These are phyloP conservation scores for Papilio elwesi DNA, from an alignment of 2,888 invertebrate species.

Conservation along the genomic window DNA sequence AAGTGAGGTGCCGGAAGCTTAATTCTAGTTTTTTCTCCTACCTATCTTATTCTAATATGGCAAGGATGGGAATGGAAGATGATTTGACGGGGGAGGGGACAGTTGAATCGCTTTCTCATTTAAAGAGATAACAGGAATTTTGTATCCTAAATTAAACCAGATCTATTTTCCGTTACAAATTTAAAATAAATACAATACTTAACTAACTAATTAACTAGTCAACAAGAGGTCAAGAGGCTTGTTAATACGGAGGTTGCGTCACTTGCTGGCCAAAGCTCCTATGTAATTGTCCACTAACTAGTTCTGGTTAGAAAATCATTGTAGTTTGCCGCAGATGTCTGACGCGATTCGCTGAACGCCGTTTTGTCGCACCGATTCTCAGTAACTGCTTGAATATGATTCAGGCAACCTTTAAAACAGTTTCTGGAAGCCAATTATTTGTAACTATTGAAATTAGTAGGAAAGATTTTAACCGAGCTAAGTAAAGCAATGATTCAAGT, in stretches of 20 bases:
- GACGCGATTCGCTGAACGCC: constrained; percentile 3
- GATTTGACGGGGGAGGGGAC: no score
- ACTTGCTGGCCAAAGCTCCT: not conserved
- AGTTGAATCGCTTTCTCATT: no score
- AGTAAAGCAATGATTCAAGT: no score
- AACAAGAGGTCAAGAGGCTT: not conserved
- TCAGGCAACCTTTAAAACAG: constrained; percentile 8
- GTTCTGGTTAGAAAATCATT: constrained; percentile 8
- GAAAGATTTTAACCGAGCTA: not conserved
- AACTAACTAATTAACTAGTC: no score
- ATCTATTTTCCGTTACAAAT: no score
- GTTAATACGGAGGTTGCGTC: not conserved
- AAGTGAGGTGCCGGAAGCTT: no score
- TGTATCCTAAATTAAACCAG: no score
- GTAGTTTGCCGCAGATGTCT: not conserved
- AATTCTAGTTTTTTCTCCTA: no score
- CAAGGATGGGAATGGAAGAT: no score
- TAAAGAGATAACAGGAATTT: no score
- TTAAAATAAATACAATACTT: no score
- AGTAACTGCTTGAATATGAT: not conserved
- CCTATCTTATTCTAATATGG: no score
- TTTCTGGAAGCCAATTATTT: not conserved
- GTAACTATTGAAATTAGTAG: not conserved
- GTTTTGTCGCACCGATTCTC: constrained; percentile 10
- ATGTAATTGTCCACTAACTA: constrained; percentile 14